phyloP scores from a whole-genome alignment of 2,113 vertebrate genomes.

The Platanista minor region DNA sequence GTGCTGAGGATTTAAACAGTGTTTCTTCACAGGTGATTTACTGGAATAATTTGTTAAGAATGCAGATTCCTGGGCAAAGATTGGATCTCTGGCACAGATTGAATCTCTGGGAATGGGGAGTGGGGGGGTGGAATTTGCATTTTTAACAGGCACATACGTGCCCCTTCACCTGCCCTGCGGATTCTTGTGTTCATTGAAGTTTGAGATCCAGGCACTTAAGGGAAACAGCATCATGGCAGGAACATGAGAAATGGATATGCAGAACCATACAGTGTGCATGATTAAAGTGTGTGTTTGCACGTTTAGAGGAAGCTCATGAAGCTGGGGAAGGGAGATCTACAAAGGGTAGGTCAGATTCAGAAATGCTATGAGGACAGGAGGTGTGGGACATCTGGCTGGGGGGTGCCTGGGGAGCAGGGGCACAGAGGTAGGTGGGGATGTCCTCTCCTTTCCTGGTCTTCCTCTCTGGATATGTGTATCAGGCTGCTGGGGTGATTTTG shows the following conservation, averaged over 20 bases:
- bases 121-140: neutral
- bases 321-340: neutral
- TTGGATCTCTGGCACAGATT: neutral
- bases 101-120: neutral
- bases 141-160: neutral
- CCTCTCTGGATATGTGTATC: neutral
- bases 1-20: neutral
- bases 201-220: neutral
- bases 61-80: neutral
- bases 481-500: neutral
- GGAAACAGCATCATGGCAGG: neutral
- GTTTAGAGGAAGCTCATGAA: neutral
- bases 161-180: neutral
- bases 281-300: fast-evolving
- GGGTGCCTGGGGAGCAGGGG: neutral
- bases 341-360: neutral
- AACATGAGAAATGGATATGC: neutral
- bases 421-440: fast-evolving
- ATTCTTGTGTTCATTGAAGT: neutral
- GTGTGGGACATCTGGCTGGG: neutral
- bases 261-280: fast-evolving
- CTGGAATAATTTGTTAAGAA: neutral
- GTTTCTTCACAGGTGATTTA: neutral
- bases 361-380: neutral
- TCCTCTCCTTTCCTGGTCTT: neutral